Evolutionary conservation across 2,797 vertebrate species (phyloP), one percentile per base, ranked within the genome.

Genomic region (Melanotaenia maccullochi): DNA sequence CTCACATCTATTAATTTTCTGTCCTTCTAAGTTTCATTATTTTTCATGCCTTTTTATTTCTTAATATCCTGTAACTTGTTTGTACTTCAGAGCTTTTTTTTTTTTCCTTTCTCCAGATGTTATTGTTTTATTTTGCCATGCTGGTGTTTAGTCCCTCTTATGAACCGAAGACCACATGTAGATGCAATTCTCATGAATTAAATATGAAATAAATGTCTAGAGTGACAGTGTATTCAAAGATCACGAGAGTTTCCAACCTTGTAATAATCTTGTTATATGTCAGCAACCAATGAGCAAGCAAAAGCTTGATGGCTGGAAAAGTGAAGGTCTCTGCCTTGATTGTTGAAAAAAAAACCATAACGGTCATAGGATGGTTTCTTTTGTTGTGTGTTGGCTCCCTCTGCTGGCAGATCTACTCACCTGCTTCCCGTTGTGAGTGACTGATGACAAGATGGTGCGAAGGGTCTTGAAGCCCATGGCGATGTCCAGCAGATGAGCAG

Each of bases 351-450:
- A 49, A 9, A n/a, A 47, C 3, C 44, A 47, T 47, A 9, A 47
- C n/a, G 7, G 7, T 18, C 7, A 7, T n/a, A 7, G 44, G 18
- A n/a, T n/a, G n/a, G 20, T 22, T 22, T 7, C 4, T 16, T 20
- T 16, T 6, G 2, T 13, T 60, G 70, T 73, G 7, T 42, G 84
- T 12, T 85, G 76, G 52, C 78, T 68, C 90, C 85, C 79, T 68
- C 91, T 92, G 87, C 66, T 87, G 90, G 82, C 1, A 1, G 2
- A 52, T 2, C 5, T 3, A 71, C 86, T 78, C 79, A 95, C 98
- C 96, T 99, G 98, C 91, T 99, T 99, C 87, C 98, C 98, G 4
- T 99, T 99, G 92, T 99, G 98, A 63, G 98, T 99, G 75, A 99
- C 98, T 13, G 98, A 99, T 2, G 98, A 99, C 74, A 99, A 87